phyloP scores from a whole-genome alignment of 2,113 vertebrate genomes.

The Ctenodactylus gundi region DNA sequence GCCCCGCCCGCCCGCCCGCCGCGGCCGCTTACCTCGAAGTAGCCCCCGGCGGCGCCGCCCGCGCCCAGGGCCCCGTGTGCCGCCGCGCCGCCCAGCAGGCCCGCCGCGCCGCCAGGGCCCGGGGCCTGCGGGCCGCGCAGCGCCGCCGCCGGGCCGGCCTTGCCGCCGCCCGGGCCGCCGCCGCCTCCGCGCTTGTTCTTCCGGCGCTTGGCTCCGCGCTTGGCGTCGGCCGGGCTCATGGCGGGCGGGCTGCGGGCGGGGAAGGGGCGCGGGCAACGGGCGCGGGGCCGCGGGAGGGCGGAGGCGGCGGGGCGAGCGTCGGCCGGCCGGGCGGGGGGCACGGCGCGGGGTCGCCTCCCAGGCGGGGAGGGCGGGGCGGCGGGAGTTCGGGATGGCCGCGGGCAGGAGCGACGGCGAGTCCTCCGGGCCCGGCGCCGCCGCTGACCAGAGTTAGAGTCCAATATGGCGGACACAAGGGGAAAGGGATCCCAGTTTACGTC shows the following conservation, averaged over 20 bases:
- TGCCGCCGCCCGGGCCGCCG: constrained; percentile 86
- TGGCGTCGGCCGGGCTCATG: constrained; percentile 97
- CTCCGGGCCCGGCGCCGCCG: constrained; percentile 79
- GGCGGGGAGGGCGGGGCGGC: constrained; percentile 56
- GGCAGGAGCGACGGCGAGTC: constrained; percentile 76
- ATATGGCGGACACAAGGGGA: constrained; percentile 90
- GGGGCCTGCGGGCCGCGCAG: constrained; percentile 81
- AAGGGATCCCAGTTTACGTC: constrained; percentile 87
- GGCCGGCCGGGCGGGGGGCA: constrained; percentile 71
- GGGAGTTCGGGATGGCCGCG: constrained; percentile 55
- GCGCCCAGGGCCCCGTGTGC: constrained; percentile 79
- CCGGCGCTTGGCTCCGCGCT: constrained; percentile 96
- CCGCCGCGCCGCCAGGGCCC: constrained; percentile 72
- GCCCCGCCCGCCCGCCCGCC: constrained; percentile 24
- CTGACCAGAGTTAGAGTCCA: constrained; percentile 86
- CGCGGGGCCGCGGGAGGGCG: constrained; percentile 37
- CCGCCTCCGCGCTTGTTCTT: constrained; percentile 96
- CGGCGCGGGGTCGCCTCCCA: constrained; percentile 61
- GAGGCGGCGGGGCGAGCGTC: constrained; percentile 60
- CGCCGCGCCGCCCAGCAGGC: constrained; percentile 82
- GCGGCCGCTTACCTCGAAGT: constrained; percentile 76
- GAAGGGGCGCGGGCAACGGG: constrained; percentile 55
- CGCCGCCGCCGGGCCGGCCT: constrained; percentile 86
- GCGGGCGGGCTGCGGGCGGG: constrained; percentile 76
- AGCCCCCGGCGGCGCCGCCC: constrained; percentile 85